Base-by-base conservation (phyloP, 53 echinoderm and acorn worm species). In the Apostichopus leukothele region DNA sequence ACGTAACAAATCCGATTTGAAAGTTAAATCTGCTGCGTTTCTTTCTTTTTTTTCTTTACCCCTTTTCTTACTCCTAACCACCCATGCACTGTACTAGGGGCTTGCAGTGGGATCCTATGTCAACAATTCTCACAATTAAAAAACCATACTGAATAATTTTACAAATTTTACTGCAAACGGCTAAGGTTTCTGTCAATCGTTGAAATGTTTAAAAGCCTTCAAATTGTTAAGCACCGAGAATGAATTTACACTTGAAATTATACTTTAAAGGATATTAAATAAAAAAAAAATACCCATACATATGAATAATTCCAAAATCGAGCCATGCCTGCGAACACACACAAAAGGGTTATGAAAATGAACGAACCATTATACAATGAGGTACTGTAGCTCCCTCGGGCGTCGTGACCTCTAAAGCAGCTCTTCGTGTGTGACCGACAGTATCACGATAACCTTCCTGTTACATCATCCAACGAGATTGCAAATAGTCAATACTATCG, bases 271-370 rank as follows among this genome's bases (percentile, higher is more conserved):
- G 71, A 71, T 16, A 71, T 21, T 71, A 68, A 16, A 14, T 68
- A 5, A n/a, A 71, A 39, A 0, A 39, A 39, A 39, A 39, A 39
- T 39, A 39, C 39, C 39, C 39, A 39, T 39, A 39, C 39, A 71
- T 71, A 71, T 71, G 71, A 71, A 71, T 71, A 71, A 71, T 71
- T 71, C 71, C 20, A 71, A 71, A 71, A 71, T 71, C 71, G 13
- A 71, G 71, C 20, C 71, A 39, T 39, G 39, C 39, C 39, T 39
- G 39, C 39, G 3, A 39, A 39, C 39, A 39, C 39, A 39, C 39
- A 39, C 39, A 39, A 39, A 39, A 0, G 39, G 39, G 39, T 3
- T 39, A 39, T 39, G 39, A 39, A 39, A 39, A 39, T 3, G 39
- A 39, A 39, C 39, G 3, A 39, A 39, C 39, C 39, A 39, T 39